Evolutionary conservation across 2,888 invertebrate genomes (phyloP), one percentile per base, ranked within the genome.

Genomic region (Mallateleia sp.): DNA sequence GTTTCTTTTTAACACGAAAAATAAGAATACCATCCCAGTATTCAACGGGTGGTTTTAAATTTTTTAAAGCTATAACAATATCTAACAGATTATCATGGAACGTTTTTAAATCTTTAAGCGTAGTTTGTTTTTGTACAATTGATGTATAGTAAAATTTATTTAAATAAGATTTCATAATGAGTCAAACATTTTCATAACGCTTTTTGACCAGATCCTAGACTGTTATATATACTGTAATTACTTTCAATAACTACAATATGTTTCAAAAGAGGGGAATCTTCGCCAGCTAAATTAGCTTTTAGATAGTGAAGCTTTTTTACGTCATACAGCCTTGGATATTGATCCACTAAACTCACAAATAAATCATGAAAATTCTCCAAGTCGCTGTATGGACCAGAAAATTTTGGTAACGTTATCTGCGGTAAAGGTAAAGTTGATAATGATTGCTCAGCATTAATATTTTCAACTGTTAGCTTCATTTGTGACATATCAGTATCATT

Each of bases 21-120:
- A 38, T 52, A 1, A 75, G 22, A 18, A 75, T 22, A 25, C 64
- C 75, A 4, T 52, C 52, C 62, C 75, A 64, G 2, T 62, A 8
- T 8, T 62, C 64, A 5, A 75, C 24, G 0, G 62, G 62, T 0
- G 62, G 24, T 4, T 52, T 25, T 9, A 75, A 25, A 34, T 50
- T 74, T 2, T 20, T 25, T 8, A 71, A 22, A 2, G 71, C 71
- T 2, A 5, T 11, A 14, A 14, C 14, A 56, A 20, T 45, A 9
- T 71, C 71, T 4, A 15, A 3, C 4, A 38, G 9, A 7, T 2
- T 45, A 22, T 71, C 71, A 15, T 58, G 56, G 0, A 71, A 11
- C 7, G 18, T 15, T 71, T 45, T 56, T 8, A 71, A 28, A 71
- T 71, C 56, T 1, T 18, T 54, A 0, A 71, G 11, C 0, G 22